Percentiles rank a stretch among this genome's conserved stretches.
These are phyloP conservation scores for Hesperophylax magnus DNA, from an alignment of 1,140 invertebrate species.

Conservation along the genomic window DNA sequence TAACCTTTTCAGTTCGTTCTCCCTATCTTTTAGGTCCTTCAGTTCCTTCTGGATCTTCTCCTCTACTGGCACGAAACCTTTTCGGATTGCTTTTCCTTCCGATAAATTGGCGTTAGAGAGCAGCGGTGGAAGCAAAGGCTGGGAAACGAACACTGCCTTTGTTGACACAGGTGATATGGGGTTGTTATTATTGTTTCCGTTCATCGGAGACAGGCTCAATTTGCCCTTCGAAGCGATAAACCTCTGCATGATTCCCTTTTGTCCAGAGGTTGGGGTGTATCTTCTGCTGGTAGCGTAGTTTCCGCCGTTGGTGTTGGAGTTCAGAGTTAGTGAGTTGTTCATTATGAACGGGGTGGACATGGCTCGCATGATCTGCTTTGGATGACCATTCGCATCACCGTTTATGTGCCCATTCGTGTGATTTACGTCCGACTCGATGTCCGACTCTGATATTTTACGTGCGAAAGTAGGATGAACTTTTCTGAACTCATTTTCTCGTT, in stretches of 20 bases:
- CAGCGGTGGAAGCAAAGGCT: conserved; percentile 62
- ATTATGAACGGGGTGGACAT: conserved; percentile 74
- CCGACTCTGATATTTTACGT: conserved; percentile 65
- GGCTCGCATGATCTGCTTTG: conserved; percentile 71
- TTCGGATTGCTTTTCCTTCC: conserved; percentile 73
- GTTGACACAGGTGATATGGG: conserved; percentile 58
- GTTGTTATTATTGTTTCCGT: conserved; percentile 61
- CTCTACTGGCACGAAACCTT: conserved; percentile 80
- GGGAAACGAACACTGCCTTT: conserved; percentile 59
- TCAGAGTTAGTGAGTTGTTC: conserved; percentile 60
- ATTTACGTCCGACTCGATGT: conserved; percentile 63
- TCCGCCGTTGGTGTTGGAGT: conserved; percentile 60
- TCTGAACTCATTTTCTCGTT: conserved; percentile 77
- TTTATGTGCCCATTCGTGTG: conserved; percentile 63
- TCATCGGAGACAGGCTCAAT: conserved; percentile 64
- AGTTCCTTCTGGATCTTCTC: conserved; percentile 85
- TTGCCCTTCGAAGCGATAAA: conserved; percentile 83
- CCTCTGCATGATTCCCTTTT: conserved; percentile 83
- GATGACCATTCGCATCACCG: conserved; percentile 62
- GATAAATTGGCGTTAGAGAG: conserved; percentile 65
- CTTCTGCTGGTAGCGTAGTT: conserved; percentile 69
- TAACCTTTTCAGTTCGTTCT: conserved; percentile 80
- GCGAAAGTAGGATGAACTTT: conserved; percentile 71
- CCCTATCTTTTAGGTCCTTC: conserved; percentile 80
- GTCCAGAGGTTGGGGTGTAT: conserved; percentile 74